Percentiles rank a stretch among this genome's conserved stretches.
Evolutionary conservation across 2,888 invertebrate genomes (phyloP).

Genomic region (Morinoia aosen): DNA sequence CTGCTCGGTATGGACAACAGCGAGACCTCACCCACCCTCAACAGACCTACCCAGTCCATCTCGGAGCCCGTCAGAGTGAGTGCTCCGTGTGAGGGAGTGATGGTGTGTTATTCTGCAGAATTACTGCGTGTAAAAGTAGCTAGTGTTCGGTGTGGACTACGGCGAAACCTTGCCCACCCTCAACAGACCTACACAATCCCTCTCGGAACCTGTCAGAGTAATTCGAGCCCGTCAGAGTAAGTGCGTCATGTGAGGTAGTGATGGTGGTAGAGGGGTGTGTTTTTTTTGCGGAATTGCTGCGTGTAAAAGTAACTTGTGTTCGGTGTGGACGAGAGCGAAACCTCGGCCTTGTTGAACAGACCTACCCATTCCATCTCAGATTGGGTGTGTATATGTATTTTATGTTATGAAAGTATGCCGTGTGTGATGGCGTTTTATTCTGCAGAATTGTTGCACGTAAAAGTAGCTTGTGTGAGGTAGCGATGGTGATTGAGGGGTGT

Average conservation of each 20-base stretch:
- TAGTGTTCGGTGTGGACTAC: background rate
- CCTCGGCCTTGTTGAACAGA: background rate
- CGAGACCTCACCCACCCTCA: background rate
- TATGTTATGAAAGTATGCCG: too few relatives aligned
- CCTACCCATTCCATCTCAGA: background rate
- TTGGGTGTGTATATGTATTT: background rate
- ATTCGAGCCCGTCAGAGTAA: background rate
- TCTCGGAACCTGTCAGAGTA: too few relatives aligned
- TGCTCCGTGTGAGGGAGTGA: background rate
- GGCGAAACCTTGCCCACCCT: background rate
- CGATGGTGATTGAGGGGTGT: too few relatives aligned
- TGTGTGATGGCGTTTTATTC: too few relatives aligned
- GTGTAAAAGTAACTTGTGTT: background rate
- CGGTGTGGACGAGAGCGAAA: background rate
- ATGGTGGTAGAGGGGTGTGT: too few relatives aligned
- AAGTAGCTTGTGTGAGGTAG: too few relatives aligned
- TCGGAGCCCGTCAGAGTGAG: background rate
- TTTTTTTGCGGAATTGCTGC: too few relatives aligned
- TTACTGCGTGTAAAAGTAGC: background rate
- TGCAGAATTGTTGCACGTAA: too few relatives aligned
- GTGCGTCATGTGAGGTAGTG: background rate
- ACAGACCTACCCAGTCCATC: background rate
- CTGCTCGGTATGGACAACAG: background rate
- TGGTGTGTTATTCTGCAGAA: background rate
- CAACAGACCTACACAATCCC: background rate